Evolutionary conservation across 2,888 invertebrate genomes (phyloP).

Genomic region (Pristionchus mayeri): DNA sequence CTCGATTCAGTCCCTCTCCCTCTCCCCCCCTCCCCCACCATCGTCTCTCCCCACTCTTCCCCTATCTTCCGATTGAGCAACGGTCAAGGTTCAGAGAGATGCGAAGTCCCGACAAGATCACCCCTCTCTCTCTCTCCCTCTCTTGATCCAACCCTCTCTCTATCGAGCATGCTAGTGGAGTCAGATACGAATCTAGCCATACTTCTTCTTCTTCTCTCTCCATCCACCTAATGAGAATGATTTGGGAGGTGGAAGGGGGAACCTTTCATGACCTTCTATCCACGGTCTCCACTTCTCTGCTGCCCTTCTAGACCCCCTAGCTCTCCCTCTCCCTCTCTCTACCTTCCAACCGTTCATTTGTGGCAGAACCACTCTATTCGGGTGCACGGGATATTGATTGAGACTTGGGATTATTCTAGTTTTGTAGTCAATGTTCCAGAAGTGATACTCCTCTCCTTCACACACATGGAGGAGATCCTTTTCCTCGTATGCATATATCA

Average conservation of each 20-base stretch:
- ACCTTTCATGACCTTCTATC: slow-evolving; percentile 39
- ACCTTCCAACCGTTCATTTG: slow-evolving; percentile 28
- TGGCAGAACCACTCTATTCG: not conserved
- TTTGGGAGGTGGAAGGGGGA: slow-evolving; percentile 31
- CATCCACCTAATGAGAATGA: slow-evolving; percentile 27
- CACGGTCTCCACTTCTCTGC: not conserved
- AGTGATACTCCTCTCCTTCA: too few species aligned
- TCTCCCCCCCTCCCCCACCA: not conserved
- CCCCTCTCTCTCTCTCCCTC: not conserved
- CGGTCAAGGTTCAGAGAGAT: slow-evolving; percentile 36
- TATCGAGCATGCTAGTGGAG: not conserved
- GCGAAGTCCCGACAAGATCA: slow-evolving; percentile 29
- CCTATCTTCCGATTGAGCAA: slow-evolving; percentile 11
- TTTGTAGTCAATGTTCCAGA: too few species aligned
- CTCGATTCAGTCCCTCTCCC: not conserved
- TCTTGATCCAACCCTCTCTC: not conserved
- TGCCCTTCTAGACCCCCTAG: slow-evolving; percentile 27
- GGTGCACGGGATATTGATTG: not conserved
- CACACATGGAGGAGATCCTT: too few species aligned
- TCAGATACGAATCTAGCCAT: slow-evolving; percentile 8
- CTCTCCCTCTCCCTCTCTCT: not conserved
- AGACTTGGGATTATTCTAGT: too few species aligned
- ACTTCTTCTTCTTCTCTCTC: not conserved
- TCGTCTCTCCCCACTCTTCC: not conserved
- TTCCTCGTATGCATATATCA: not conserved